These are phyloP conservation scores for Daubentonia madagascariensis DNA, from an alignment of 2,113 vertebrate genomes.

Conservation along the genomic window DNA sequence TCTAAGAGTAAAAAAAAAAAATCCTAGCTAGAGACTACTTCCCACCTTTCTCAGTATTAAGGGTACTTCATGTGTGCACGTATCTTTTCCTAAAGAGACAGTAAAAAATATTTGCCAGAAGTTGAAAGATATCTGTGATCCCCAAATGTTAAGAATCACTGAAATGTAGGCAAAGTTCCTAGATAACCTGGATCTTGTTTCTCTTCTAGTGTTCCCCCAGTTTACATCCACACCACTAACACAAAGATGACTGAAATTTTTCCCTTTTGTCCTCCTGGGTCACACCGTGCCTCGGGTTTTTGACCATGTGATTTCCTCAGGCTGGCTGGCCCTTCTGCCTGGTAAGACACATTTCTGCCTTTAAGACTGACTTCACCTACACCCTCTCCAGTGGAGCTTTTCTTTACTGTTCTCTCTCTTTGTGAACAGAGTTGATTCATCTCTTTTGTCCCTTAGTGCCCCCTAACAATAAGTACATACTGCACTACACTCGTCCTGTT, in stretches of 20 bases:
- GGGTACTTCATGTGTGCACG: not conserved
- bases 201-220: not conserved
- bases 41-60: not conserved
- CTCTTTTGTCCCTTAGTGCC: not conserved
- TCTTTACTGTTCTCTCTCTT: not conserved
- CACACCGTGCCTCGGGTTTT: not conserved
- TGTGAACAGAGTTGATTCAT: not conserved
- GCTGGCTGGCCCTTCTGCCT: not conserved
- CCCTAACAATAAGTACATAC: not conserved
- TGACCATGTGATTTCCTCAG: not conserved
- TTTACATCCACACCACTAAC: not conserved
- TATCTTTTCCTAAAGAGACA: not conserved
- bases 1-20: not conserved
- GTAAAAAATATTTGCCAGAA: not conserved
- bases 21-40: not conserved
- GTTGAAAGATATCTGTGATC: not conserved
- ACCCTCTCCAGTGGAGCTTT: not conserved
- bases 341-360: not conserved
- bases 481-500: not conserved
- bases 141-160: not conserved
- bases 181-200: not conserved
- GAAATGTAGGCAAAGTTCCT: not conserved
- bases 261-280: not conserved
- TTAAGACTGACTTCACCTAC: not conserved
- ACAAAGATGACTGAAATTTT: not conserved